These are phyloP conservation scores for Parnassius apollo DNA, from an alignment of 2,888 invertebrate genomes.

Conservation along the genomic window DNA sequence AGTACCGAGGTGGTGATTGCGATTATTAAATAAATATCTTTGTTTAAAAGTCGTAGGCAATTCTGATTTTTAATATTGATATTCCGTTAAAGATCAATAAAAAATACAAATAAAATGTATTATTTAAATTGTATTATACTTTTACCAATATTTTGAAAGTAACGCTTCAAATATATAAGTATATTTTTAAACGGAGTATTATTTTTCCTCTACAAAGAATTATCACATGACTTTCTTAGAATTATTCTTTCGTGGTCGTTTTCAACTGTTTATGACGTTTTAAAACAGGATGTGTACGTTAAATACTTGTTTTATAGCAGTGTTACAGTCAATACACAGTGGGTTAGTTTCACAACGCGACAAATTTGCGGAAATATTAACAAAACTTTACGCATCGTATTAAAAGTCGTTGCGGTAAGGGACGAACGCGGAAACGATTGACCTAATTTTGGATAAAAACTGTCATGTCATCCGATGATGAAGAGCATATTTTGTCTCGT, in stretches of 20 bases:
- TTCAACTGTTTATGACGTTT: conserved; percentile 22
- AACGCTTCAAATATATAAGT: too few species aligned
- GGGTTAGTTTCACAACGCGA: conserved; percentile 20
- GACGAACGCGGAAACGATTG: background rate
- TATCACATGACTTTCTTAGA: background rate
- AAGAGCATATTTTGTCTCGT: background rate
- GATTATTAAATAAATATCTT: too few species aligned
- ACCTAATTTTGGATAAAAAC: conserved; percentile 2
- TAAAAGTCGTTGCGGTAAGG: conserved; percentile 9
- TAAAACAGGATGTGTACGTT: conserved; percentile 21
- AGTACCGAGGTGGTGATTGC: too few species aligned
- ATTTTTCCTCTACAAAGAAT: too few species aligned
- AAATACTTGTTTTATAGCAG: conserved; percentile 22
- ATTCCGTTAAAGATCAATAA: too few species aligned
- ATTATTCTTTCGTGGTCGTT: conserved; percentile 12
- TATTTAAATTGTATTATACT: too few species aligned
- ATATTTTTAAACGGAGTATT: too few species aligned
- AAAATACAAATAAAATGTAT: too few species aligned
- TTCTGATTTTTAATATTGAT: too few species aligned
- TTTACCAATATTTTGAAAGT: too few species aligned
- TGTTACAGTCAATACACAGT: conserved; percentile 21
- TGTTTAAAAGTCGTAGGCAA: too few species aligned
- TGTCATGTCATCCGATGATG: background rate
- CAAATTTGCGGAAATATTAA: conserved; percentile 24
- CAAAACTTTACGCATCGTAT: conserved; percentile 23